Percentiles rank a stretch among this genome's conserved stretches.
Evolutionary conservation across 2,113 vertebrate species (phyloP).

Genomic region (Deroptyus accipitrinus): DNA sequence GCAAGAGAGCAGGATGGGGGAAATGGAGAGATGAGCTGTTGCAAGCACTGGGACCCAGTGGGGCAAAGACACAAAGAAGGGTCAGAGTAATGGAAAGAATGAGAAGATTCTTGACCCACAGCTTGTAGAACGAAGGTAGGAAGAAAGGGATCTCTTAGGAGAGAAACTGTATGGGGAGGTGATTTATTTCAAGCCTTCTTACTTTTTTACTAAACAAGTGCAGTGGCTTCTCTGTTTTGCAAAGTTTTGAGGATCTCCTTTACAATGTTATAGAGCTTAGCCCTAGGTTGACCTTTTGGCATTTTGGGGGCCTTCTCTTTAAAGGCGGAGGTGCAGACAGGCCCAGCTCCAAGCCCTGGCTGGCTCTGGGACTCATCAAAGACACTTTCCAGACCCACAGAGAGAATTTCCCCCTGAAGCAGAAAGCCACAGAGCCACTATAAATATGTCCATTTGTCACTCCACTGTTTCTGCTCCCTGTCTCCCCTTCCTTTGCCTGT

Average conservation of each 20-base stretch:
- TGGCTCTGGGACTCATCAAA: slow-evolving; percentile 15
- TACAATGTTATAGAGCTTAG: not conserved
- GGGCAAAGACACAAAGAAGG: not conserved
- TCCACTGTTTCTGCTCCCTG: not conserved
- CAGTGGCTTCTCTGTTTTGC: not conserved
- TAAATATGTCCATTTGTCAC: not conserved
- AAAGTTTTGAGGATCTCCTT: not conserved
- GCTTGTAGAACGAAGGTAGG: not conserved
- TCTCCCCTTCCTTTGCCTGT: not conserved
- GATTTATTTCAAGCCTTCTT: not conserved
- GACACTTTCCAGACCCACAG: not conserved
- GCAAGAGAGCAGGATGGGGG: not conserved
- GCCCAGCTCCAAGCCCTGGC: not conserved
- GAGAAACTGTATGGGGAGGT: not conserved
- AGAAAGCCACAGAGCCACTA: not conserved
- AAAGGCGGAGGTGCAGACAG: not conserved
- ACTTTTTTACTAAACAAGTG: not conserved
- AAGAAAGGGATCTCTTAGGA: not conserved
- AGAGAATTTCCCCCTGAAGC: slow-evolving; percentile 1
- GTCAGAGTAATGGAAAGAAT: not conserved
- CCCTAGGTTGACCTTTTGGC: not conserved
- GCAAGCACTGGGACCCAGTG: not conserved
- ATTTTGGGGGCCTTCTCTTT: not conserved
- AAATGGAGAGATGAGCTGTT: not conserved
- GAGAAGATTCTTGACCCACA: not conserved